Evolutionary conservation across 2,888 invertebrate genomes (phyloP), one percentile per base, ranked within the genome.

Genomic region (Lacanobia oleracea): DNA sequence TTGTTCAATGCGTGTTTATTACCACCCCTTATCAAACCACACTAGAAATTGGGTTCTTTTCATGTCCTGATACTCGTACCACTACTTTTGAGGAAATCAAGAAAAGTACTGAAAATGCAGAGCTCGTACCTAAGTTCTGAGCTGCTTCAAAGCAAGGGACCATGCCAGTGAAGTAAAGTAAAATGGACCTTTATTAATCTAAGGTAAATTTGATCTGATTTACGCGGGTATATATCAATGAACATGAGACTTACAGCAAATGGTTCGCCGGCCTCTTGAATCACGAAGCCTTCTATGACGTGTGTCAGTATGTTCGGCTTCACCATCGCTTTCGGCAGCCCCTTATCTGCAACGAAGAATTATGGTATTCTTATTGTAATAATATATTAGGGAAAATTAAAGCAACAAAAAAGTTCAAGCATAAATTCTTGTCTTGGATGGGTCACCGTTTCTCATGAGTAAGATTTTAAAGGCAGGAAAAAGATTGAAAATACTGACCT

Each of bases 261-360:
- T 0, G 98, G 98, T 93, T 98, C 98, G 1, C 97, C 98, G 1
- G 98, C 98, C 96, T 99, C 99, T 92, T 99, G 99, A 84, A 99
- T 99, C 10, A 99, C 98, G 93, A 99, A 99, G 66, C 99, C 99
- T 91, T 99, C 99, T 79, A 99, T 99, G 37, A 99, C 98, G 91
- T 99, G 99, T 0, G 99, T 99, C 66, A 99, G 95, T 10, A 99
- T 98, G 90, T 99, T 99, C 0, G 99, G 99, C 91, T 99, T 99
- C 18, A 99, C 99, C 97, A 99, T 98, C 1, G 99, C 99, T 92
- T 98, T 98, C 23, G 98, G 98, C 51, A 98, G 96, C n/a, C 97
- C 96, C 82, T 96, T 96, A 79, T 96, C 96, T 95, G 90, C 51
- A 81, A 86, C 70, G 74, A 51, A 48, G 56, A 18, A 67, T 14